Evolutionary conservation across 2,113 vertebrate genomes (phyloP).

Genomic region (Crotophaga sulcirostris): DNA sequence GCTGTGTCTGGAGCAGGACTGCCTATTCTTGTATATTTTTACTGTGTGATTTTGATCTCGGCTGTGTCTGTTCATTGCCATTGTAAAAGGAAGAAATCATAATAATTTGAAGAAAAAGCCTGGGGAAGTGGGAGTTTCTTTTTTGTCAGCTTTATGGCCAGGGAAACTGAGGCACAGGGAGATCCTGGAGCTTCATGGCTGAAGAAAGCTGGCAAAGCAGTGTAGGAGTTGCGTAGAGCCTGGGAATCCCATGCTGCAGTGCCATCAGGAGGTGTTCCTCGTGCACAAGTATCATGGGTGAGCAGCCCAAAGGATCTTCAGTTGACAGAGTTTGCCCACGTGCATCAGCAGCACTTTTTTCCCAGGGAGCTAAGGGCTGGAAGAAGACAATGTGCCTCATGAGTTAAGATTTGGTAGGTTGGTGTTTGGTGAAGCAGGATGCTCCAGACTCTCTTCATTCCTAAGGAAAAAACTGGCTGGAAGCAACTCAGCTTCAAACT

Average conservation of each 20-base stretch:
- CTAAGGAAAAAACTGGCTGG: neutral
- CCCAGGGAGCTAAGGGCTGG: neutral
- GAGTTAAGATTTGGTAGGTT: neutral
- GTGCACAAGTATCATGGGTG: fast-evolving
- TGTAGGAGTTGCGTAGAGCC: neutral
- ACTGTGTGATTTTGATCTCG: slow-evolving; percentile 27
- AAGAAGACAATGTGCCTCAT: neutral
- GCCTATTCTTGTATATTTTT: slow-evolving; percentile 5
- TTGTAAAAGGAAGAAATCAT: neutral
- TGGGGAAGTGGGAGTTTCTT: neutral
- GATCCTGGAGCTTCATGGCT: neutral
- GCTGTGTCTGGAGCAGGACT: neutral
- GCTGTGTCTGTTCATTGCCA: neutral
- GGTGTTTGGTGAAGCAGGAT: neutral
- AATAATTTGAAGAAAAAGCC: neutral
- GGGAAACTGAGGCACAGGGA: neutral
- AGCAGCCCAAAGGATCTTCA: neutral
- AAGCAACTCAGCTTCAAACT: neutral
- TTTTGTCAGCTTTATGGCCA: neutral
- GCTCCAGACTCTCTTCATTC: neutral
- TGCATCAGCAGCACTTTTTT: neutral
- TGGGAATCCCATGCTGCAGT: fast-evolving
- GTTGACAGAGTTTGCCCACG: neutral
- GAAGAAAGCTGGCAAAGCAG: neutral
- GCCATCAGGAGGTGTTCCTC: neutral